phyloP scores from a whole-genome alignment of 2,888 invertebrate genomes.

The Lepetodrilus schrolli region DNA sequence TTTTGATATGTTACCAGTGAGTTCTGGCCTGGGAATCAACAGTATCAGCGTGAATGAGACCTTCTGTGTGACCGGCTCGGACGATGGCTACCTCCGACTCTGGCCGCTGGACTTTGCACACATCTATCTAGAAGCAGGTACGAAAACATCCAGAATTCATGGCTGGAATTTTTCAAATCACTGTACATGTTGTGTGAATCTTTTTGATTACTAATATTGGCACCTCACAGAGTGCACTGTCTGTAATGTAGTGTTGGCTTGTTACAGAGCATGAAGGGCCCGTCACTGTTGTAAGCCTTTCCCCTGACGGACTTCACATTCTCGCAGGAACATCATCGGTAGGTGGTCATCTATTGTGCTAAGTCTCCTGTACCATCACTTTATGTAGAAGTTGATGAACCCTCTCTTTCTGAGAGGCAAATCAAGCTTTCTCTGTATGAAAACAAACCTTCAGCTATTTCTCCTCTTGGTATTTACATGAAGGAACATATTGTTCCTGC shows the following conservation, averaged over 20 bases:
- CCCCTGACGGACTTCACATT: slow-evolving; percentile 71
- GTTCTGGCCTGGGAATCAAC: slow-evolving; percentile 67
- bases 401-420: no score
- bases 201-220: no score
- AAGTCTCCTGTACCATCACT: no score
- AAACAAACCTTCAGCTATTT: no score
- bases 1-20: no score
- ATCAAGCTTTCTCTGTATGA: no score
- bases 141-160: neutral
- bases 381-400: no score
- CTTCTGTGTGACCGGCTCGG: slow-evolving; percentile 75
- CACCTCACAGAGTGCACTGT: neutral
- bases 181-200: no score
- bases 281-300: slow-evolving; percentile 70
- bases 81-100: slow-evolving; percentile 73
- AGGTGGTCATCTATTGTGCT: slow-evolving; percentile 35
- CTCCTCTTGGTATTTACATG: no score
- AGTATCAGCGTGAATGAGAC: slow-evolving; percentile 72
- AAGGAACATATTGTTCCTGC: no score
- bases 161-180: neutral
- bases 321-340: slow-evolving; percentile 72
- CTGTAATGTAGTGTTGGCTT: neutral
- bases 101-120: slow-evolving; percentile 75
- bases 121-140: slow-evolving; percentile 73
- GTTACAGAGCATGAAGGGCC: slow-evolving; percentile 72